Base-by-base conservation (phyloP, 2,888 invertebrate genomes). In the Lepas anatifera region DNA sequence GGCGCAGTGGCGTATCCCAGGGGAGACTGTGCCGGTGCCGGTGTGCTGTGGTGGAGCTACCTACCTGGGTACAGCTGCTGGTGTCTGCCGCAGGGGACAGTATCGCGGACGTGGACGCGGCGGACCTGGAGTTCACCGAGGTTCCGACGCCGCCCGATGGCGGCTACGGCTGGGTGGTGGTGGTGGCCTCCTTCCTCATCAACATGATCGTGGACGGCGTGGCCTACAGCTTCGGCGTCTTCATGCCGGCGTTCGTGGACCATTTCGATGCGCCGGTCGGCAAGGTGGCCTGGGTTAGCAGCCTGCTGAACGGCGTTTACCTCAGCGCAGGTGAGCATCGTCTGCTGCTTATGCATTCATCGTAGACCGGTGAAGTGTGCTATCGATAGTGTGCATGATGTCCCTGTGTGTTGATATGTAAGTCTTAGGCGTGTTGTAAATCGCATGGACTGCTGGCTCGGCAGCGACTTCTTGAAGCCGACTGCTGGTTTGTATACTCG, bases 141-240 rank as follows among this genome's bases (percentile, higher is more conserved):
- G 82, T 91, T 73, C 92, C 92, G 32, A 90, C 92, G 70, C 92
- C 92, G 69, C 92, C 92, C 50, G 92, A 92, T 80, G 74, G 74
- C 10, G 74, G 74, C 8, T 74, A 73, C 73, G 74, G 74, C 72
- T 93, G 92, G 93, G 88, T 96, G 77, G 91, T 99, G 78, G 96
- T 97, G 70, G 88, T 93, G 77, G 95, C 95, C 69, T 95, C 95
- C 64, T 96, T 99, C 81, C 88, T 97, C 87, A 95, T 95, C 82
- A 97, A 98, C 85, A 87, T 98, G 84, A 91, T 98, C 76, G 95
- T 99, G 71, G 98, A 99, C 81, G 99, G 95, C 76, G 95, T 99
- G 74, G 93, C 95, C n/a, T 98, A 97, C 81, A 94, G 96, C 11
- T 99, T 98, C 81, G 97, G 98, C 69, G 90, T 97, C 78, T 93